phyloP scores from a whole-genome alignment of 2,797 vertebrate genomes.

The Gallirallus australis region DNA sequence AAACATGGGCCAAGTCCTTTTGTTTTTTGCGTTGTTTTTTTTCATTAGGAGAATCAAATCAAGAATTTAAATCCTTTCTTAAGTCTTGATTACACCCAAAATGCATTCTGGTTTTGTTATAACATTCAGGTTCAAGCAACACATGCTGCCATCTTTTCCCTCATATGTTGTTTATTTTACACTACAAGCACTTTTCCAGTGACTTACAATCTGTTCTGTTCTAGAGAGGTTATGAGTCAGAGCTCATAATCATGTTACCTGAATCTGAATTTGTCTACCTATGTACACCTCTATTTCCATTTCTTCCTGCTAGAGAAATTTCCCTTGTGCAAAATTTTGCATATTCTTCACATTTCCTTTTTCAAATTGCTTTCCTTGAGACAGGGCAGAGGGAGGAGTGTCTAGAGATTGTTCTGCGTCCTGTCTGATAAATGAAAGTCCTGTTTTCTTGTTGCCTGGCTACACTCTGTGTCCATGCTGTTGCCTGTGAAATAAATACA shows the following conservation, averaged over 20 bases:
- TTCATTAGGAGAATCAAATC: neutral
- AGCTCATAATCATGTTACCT: neutral
- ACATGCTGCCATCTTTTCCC: neutral
- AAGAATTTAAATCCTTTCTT: neutral
- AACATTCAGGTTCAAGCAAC: neutral
- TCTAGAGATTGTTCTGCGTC: neutral
- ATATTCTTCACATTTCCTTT: neutral
- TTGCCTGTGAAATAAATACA: neutral
- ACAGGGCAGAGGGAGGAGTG: neutral
- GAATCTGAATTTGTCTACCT: neutral
- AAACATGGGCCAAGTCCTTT: neutral
- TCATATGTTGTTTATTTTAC: neutral
- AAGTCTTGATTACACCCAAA: neutral
- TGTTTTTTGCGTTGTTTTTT: neutral
- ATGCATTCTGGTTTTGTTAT: neutral
- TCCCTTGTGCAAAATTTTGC: neutral
- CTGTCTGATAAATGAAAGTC: neutral
- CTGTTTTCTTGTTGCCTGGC: conserved; percentile 30
- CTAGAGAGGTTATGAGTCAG: neutral
- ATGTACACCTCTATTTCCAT: neutral
- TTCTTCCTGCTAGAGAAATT: neutral
- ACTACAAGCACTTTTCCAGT: conserved; percentile 24
- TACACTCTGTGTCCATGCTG: neutral
- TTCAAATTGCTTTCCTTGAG: neutral
- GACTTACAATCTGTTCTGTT: neutral